Evolutionary conservation across 2,888 invertebrate species (phyloP).

Genomic region (Eupithecia inturbata): DNA sequence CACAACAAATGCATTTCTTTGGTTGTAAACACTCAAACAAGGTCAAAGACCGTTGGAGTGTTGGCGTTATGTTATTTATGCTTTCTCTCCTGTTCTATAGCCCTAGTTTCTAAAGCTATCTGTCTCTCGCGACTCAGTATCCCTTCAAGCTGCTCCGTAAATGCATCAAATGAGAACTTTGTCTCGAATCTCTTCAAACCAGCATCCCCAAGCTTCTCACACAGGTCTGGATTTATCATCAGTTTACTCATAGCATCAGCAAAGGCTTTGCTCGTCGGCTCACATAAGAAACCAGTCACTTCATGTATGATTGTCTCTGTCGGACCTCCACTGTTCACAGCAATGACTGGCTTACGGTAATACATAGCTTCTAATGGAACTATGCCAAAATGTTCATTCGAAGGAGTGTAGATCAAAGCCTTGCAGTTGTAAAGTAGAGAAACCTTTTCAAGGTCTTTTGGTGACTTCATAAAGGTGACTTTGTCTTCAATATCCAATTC

Average conservation of each 20-base stretch:
- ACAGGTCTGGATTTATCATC: slow-evolving; percentile 85
- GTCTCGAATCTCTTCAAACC: slow-evolving; percentile 90
- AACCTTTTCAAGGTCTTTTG: slow-evolving; percentile 93
- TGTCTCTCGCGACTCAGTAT: slow-evolving; percentile 77
- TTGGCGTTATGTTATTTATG: slow-evolving; percentile 71
- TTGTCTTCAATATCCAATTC: slow-evolving; percentile 87
- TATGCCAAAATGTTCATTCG: slow-evolving; percentile 99
- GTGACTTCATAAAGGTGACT: slow-evolving; percentile 93
- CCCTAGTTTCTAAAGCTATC: slow-evolving; percentile 71
- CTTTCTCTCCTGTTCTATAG: slow-evolving; percentile 73
- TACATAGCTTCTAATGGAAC: slow-evolving; percentile 99
- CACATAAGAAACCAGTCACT: slow-evolving; percentile 92
- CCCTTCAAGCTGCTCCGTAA: slow-evolving; percentile 87
- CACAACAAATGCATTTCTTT: slow-evolving; percentile 44
- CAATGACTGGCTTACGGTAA: slow-evolving; percentile 95
- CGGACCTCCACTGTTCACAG: slow-evolving; percentile 97
- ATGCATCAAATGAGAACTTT: slow-evolving; percentile 93
- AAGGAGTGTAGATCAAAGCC: slow-evolving; percentile 96
- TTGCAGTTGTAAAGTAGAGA: slow-evolving; percentile 90
- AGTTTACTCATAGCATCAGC: slow-evolving; percentile 90
- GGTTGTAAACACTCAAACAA: slow-evolving; percentile 74
- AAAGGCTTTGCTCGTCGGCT: slow-evolving; percentile 88
- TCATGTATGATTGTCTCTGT: slow-evolving; percentile 94
- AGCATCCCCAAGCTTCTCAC: slow-evolving; percentile 88
- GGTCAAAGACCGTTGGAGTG: slow-evolving; percentile 78